Conservation (phyloP, 2,888 invertebrate species). For the Hemaris fuciformis region DNA sequence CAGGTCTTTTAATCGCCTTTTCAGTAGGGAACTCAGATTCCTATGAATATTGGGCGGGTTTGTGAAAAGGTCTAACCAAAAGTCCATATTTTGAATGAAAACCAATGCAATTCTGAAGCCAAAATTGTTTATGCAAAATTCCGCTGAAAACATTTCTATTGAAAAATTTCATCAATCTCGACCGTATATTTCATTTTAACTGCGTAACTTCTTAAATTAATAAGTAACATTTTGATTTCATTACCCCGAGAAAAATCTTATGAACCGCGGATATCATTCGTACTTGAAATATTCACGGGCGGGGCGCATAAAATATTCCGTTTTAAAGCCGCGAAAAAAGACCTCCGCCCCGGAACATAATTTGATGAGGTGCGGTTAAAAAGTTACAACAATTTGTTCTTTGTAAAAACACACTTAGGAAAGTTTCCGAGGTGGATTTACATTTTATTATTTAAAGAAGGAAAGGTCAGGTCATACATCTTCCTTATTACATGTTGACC, state of each 20-base stretch:
- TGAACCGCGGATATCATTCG: conserved; percentile 17
- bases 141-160: no score
- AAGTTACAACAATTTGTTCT: conserved; percentile 50
- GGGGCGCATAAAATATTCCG: conserved; percentile 40
- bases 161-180: no score
- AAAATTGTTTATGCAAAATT: no score
- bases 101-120: no score
- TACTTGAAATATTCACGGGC: conserved; percentile 37
- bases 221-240: conserved; percentile 6
- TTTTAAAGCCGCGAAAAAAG: conserved; percentile 33
- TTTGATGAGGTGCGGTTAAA: conserved; percentile 53
- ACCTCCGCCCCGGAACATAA: conserved; percentile 41
- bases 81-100: no score
- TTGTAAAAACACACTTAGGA: conserved; percentile 32
- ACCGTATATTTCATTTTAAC: no score
- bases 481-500: no score
- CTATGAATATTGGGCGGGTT: no score
- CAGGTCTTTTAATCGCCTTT: no score
- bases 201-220: background rate
- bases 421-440: background rate
- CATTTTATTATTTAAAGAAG: background rate
- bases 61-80: no score
- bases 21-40: no score
- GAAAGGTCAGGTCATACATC: background rate
- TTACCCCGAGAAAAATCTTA: conserved; percentile 5